Conservation (phyloP, 37 sponge, comb jelly and placozoan genomes). For the Diacarnus erythraeanus region DNA sequence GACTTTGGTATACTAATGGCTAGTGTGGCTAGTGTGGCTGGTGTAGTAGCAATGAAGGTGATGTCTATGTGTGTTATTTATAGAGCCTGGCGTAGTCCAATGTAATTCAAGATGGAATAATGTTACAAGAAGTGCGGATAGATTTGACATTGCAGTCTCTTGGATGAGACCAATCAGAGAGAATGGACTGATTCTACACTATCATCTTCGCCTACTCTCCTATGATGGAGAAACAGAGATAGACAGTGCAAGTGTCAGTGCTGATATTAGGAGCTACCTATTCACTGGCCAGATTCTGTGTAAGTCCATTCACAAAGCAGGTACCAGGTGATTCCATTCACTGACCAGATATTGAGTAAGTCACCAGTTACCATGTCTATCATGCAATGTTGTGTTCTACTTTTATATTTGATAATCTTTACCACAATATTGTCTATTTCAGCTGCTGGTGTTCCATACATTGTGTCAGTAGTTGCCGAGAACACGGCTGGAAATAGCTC, state of each 20-base stretch:
- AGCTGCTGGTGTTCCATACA: slow-evolving; percentile 35
- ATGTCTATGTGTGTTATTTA: neutral
- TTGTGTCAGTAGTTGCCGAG: slow-evolving; percentile 10
- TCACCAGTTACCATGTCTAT: too few species aligned
- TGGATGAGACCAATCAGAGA: slow-evolving; percentile 3
- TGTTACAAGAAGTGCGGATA: neutral
- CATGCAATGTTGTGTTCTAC: too few species aligned
- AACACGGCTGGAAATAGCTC: neutral
- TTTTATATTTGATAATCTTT: too few species aligned
- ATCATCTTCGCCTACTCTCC: neutral
- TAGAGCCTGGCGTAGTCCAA: slow-evolving; percentile 9
- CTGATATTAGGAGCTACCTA: neutral
- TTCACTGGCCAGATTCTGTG: too few species aligned
- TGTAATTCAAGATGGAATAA: neutral
- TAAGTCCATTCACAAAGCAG: too few species aligned
- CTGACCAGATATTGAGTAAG: too few species aligned
- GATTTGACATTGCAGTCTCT: neutral
- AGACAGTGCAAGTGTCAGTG: neutral
- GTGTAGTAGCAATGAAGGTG: slow-evolving; percentile 1
- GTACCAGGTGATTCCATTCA: too few species aligned
- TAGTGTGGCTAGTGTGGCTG: too few species aligned
- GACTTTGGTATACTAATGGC: too few species aligned
- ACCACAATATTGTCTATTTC: too few species aligned
- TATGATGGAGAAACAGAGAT: slow-evolving; percentile 1
- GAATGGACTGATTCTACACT: slow-evolving; percentile 15